Evolutionary conservation across 2,113 vertebrate genomes (phyloP).

Genomic region (Anarrhichthys ocellatus): DNA sequence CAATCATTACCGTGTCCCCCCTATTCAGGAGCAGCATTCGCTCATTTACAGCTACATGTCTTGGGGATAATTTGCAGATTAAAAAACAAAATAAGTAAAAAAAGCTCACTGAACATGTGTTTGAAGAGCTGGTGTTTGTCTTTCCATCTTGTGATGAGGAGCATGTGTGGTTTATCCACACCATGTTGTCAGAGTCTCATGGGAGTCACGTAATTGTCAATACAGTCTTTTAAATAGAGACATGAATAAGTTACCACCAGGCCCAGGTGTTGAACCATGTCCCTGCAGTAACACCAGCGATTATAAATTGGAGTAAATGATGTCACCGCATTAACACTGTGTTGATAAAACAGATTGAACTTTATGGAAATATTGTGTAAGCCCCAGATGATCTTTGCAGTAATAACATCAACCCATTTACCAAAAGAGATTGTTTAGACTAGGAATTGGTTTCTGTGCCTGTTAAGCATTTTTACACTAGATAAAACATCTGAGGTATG

Average conservation of each 20-base stretch:
- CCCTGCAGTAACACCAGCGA: background rate
- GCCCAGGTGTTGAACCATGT: background rate
- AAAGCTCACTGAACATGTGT: background rate
- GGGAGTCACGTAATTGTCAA: background rate
- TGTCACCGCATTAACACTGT: background rate
- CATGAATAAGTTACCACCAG: background rate
- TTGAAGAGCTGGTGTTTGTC: background rate
- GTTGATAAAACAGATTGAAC: background rate
- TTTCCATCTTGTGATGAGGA: background rate
- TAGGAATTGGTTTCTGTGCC: background rate
- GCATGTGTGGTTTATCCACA: background rate
- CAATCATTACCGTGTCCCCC: background rate
- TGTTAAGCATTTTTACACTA: background rate
- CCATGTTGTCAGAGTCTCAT: background rate
- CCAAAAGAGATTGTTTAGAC: slow-evolving; percentile 2
- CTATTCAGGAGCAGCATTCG: background rate
- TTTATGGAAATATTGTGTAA: background rate
- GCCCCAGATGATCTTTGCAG: background rate
- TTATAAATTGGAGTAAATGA: background rate
- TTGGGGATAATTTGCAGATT: background rate
- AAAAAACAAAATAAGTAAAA: background rate
- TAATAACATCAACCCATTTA: background rate
- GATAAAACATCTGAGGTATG: background rate
- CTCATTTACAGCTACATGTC: background rate
- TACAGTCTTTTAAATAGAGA: background rate